Conservation (phyloP, 2,888 invertebrate genomes). For the Drosophila falleni region DNA sequence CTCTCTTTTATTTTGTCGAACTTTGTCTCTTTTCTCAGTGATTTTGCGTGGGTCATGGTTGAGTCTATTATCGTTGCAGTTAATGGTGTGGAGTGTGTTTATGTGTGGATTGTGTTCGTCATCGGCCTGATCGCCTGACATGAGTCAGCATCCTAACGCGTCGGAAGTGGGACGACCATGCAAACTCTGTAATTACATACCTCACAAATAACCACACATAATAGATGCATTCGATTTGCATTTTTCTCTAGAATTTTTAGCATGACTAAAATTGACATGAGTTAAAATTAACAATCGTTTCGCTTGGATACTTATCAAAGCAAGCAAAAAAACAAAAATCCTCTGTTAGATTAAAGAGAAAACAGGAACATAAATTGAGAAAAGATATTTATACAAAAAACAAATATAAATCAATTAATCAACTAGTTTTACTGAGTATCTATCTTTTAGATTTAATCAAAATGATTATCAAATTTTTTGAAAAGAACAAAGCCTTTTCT, state of each 20-base stretch:
- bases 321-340: neutral
- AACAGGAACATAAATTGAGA: neutral
- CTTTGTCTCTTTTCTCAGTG: constrained; percentile 26
- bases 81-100: constrained; percentile 19
- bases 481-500: neutral
- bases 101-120: constrained; percentile 62
- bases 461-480: neutral
- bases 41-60: constrained; percentile 77
- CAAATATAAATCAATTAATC: neutral
- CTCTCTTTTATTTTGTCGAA: constrained; percentile 13
- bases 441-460: neutral
- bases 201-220: constrained; percentile 6
- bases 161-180: constrained; percentile 69
- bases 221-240: constrained; percentile 53
- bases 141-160: constrained; percentile 70
- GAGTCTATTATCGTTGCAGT: constrained; percentile 29
- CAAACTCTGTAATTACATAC: constrained; percentile 48
- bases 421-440: neutral
- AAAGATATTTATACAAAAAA: neutral
- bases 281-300: constrained; percentile 21
- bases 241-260: constrained; percentile 49
- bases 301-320: constrained; percentile 26
- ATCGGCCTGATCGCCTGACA: constrained; percentile 41
- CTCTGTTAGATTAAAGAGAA: neutral
- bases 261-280: constrained; percentile 33